Evolutionary conservation across 2,888 invertebrate genomes (phyloP).

Genomic region (Formica aserva): DNA sequence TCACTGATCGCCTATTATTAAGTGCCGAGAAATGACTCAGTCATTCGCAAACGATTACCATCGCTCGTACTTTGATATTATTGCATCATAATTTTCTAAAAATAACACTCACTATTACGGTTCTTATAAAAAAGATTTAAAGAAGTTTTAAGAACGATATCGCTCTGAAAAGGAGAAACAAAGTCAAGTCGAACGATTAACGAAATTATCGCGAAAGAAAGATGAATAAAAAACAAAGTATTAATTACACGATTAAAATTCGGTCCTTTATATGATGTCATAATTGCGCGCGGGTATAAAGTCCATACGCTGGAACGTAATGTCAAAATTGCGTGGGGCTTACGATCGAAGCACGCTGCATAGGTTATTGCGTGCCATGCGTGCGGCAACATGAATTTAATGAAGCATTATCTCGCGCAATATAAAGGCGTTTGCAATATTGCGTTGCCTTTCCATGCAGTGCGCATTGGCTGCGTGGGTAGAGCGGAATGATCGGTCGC

Average conservation of each 20-base stretch:
- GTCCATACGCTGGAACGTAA: neutral
- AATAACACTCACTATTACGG: neutral
- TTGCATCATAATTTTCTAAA: neutral
- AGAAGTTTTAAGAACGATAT: neutral
- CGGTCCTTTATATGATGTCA: neutral
- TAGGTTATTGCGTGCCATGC: constrained; percentile 20
- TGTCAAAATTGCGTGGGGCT: constrained; percentile 6
- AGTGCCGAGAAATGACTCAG: constrained; percentile 30
- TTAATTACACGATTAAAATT: constrained; percentile 18
- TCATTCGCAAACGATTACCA: constrained; percentile 9
- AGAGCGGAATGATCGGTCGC: constrained; percentile 22
- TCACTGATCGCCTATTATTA: constrained; percentile 48
- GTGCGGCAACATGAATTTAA: constrained; percentile 54
- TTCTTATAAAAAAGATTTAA: neutral
- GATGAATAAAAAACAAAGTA: neutral
- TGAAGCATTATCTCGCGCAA: constrained; percentile 58
- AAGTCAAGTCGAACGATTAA: neutral
- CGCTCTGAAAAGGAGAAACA: neutral
- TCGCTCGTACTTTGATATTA: neutral
- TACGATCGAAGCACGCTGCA: constrained; percentile 1
- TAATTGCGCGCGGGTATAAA: constrained; percentile 21
- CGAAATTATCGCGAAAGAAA: neutral
- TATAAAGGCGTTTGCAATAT: constrained; percentile 48
- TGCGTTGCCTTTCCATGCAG: neutral
- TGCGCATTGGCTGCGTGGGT: constrained; percentile 41